A percentile compares a stretch with the other conserved stretches of the same genome.
Evolutionary conservation across 37 sponge, comb jelly and placozoan species (phyloP).

Genomic region (Diacarnus erythraeanus): DNA sequence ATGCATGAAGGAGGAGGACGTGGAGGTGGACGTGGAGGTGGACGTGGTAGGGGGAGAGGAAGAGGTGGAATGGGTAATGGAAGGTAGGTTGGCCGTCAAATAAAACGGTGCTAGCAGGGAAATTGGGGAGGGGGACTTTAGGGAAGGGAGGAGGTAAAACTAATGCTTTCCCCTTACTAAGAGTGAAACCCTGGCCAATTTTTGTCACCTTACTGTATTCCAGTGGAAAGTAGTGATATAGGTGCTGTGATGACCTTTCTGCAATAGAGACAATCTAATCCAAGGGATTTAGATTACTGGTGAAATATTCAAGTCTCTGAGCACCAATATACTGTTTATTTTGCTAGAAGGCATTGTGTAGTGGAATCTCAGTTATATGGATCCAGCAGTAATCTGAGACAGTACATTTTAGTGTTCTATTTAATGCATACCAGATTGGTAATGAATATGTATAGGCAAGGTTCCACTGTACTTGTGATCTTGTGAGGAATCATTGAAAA

Average conservation of each 20-base stretch:
- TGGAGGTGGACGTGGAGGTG: conserved; percentile 23
- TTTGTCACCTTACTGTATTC: too few relatives aligned
- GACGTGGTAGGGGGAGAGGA: conserved; percentile 4
- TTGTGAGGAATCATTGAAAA: too few relatives aligned
- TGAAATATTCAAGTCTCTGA: conserved; percentile 35
- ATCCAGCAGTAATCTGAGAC: background rate
- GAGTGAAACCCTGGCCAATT: too few relatives aligned
- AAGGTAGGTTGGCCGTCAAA: too few relatives aligned
- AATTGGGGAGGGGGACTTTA: background rate
- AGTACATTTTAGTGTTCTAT: too few relatives aligned
- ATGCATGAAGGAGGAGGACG: conserved; percentile 17
- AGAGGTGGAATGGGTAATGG: background rate
- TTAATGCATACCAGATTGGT: too few relatives aligned
- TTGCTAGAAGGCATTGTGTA: background rate
- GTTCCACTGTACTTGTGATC: too few relatives aligned
- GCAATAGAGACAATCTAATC: background rate
- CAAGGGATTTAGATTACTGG: background rate
- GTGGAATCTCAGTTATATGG: too few relatives aligned
- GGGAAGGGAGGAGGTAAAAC: too few relatives aligned
- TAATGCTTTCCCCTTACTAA: too few relatives aligned
- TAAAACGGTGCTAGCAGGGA: background rate
- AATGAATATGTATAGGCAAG: too few relatives aligned
- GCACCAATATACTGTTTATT: background rate
- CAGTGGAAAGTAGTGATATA: too few relatives aligned
- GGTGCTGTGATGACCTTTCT: conserved; percentile 13